These are phyloP conservation scores for Myiagra hebetior DNA, from an alignment of 2,113 vertebrate genomes.

Conservation along the genomic window DNA sequence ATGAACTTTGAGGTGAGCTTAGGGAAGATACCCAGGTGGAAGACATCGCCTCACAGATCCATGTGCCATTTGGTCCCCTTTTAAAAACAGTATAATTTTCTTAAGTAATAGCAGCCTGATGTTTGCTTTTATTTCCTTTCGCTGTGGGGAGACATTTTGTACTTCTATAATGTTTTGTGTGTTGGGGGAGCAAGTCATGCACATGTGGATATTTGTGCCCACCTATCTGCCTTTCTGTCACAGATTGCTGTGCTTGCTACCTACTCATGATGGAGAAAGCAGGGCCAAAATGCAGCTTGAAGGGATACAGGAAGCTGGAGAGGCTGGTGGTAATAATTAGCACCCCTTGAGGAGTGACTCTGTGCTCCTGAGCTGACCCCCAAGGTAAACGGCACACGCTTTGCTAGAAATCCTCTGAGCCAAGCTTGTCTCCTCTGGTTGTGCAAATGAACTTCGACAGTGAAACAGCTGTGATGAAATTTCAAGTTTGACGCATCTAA, in stretches of 20 bases:
- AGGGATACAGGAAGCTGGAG: rapidly evolving
- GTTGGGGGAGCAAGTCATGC: background rate
- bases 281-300: background rate
- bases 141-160: background rate
- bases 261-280: background rate
- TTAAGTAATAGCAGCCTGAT: background rate
- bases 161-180: background rate
- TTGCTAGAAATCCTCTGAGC: background rate
- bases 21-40: background rate
- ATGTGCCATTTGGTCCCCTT: background rate
- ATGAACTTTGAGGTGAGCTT: background rate
- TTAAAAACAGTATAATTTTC: background rate
- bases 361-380: background rate
- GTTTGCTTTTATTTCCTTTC: background rate
- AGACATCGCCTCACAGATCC: background rate
- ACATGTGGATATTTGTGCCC: background rate
- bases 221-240: background rate
- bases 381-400: background rate
- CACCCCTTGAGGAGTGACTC: background rate
- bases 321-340: background rate
- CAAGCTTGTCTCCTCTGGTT: background rate
- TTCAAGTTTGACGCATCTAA: background rate
- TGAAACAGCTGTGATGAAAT: background rate
- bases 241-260: background rate
- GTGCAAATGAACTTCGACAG: background rate